phyloP scores from a whole-genome alignment of 2,888 invertebrate species.

The Drosophila pegasa region DNA sequence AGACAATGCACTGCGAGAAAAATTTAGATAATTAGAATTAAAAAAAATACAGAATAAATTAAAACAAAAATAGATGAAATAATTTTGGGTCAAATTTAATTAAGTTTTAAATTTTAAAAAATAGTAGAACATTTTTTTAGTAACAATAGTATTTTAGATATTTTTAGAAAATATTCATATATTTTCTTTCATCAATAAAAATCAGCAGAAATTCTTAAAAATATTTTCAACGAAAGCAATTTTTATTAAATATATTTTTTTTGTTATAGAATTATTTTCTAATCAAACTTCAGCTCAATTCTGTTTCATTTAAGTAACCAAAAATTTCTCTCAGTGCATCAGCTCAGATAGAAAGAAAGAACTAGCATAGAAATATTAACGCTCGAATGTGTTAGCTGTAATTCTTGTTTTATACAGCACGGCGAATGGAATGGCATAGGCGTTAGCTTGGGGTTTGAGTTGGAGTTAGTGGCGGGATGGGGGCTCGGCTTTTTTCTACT shows the following conservation, averaged over 20 bases:
- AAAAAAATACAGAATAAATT: not conserved
- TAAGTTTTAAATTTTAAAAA: not conserved
- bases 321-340: slow-evolving; percentile 18
- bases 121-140: too few relatives aligned
- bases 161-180: too few relatives aligned
- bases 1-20: not conserved
- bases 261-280: not conserved
- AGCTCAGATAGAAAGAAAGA: slow-evolving; percentile 28
- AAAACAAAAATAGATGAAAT: not conserved
- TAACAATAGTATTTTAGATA: too few relatives aligned
- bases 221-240: too few relatives aligned
- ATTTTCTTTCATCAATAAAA: too few relatives aligned
- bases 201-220: too few relatives aligned
- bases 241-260: not conserved
- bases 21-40: too few relatives aligned
- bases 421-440: slow-evolving; percentile 1
- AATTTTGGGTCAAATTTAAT: too few relatives aligned
- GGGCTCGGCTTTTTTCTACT: not conserved
- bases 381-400: slow-evolving; percentile 77
- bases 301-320: not conserved
- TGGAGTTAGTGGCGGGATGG: not conserved
- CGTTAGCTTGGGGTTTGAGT: slow-evolving; percentile 1
- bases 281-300: not conserved
- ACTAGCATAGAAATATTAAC: slow-evolving; percentile 62
- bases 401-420: slow-evolving; percentile 67